Evolutionary conservation across 2,888 invertebrate species (phyloP).

Genomic region (Eupithecia subfuscata): DNA sequence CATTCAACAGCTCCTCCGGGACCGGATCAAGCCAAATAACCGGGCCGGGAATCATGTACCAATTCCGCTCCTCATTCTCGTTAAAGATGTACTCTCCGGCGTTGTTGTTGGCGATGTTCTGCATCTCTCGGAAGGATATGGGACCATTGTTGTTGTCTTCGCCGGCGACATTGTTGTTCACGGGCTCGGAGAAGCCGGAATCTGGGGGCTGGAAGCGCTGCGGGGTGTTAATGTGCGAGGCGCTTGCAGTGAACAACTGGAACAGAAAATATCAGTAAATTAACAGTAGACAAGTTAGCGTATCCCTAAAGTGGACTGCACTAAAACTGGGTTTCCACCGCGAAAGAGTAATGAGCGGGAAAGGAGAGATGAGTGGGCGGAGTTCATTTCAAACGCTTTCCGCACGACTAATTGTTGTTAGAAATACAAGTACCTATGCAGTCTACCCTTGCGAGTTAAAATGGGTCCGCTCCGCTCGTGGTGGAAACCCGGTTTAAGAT

Average conservation of each 20-base stretch:
- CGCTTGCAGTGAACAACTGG: slow-evolving; percentile 76
- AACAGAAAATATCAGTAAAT: not conserved
- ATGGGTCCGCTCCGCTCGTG: too few species aligned
- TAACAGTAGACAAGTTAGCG: too few species aligned
- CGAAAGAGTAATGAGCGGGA: too few species aligned
- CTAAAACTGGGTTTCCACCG: too few species aligned
- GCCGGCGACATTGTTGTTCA: slow-evolving; percentile 76
- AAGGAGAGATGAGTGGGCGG: too few species aligned
- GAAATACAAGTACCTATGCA: too few species aligned
- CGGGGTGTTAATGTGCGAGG: slow-evolving; percentile 72
- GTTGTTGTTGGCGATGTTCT: slow-evolving; percentile 84
- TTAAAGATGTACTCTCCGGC: slow-evolving; percentile 80
- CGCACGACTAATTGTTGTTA: too few species aligned
- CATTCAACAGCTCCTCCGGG: slow-evolving; percentile 67
- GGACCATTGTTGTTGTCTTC: slow-evolving; percentile 84
- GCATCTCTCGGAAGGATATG: slow-evolving; percentile 82
- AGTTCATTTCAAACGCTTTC: too few species aligned
- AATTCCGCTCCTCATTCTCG: slow-evolving; percentile 78
- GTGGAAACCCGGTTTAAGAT: too few species aligned
- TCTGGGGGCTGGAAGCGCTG: slow-evolving; percentile 73
- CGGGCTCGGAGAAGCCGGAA: slow-evolving; percentile 76
- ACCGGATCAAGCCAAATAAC: slow-evolving; percentile 78
- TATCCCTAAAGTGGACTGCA: too few species aligned
- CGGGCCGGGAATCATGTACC: slow-evolving; percentile 73
- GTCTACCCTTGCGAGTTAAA: too few species aligned